Conservation (phyloP, 2,797 vertebrate genomes). For the Sternotherus odoratus region DNA sequence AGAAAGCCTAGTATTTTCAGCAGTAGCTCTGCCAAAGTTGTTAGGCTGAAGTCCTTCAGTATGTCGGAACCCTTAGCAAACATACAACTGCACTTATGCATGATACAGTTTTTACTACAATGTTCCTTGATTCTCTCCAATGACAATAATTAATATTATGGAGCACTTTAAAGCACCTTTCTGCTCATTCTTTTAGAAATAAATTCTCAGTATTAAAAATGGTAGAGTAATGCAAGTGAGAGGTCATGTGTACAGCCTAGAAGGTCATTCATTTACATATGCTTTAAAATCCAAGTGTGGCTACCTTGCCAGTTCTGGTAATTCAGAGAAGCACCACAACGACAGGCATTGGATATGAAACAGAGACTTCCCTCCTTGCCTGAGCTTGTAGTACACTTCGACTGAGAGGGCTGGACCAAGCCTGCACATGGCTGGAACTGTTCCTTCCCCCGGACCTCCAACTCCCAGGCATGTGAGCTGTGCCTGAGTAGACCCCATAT, state of each 20-base stretch:
- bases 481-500: not conserved
- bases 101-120: not conserved
- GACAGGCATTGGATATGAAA: not conserved
- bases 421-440: not conserved
- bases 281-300: not conserved
- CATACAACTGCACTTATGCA: not conserved
- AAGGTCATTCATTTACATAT: not conserved
- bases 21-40: not conserved
- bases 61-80: not conserved
- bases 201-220: not conserved
- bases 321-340: not conserved
- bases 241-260: not conserved
- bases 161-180: not conserved
- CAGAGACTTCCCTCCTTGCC: not conserved
- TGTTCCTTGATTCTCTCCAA: not conserved
- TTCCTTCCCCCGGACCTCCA: not conserved
- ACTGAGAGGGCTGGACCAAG: not conserved
- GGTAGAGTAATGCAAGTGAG: rapidly evolving
- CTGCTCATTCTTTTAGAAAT: not conserved
- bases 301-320: not conserved
- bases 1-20: not conserved
- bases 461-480: not conserved
- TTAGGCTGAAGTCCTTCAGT: not conserved
- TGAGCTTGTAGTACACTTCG: not conserved
- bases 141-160: not conserved